Percentiles rank a stretch among this genome's conserved stretches.
Conservation (phyloP, 2,113 vertebrate species). For the Pterocles burchelli region DNA sequence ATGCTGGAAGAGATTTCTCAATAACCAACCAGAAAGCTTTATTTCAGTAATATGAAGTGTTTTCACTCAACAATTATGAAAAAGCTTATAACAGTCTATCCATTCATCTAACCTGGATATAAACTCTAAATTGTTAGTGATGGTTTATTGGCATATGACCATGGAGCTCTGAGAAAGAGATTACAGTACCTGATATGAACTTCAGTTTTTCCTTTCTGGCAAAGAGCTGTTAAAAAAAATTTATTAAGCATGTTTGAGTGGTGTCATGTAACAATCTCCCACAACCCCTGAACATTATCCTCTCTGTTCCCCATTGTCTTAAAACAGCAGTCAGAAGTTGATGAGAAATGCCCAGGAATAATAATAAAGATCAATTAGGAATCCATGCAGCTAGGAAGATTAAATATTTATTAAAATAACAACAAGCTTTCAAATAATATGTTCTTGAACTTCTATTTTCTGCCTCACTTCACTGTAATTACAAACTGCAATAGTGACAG, state of each 20-base stretch:
- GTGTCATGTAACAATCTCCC: background rate
- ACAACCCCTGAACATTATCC: conserved; percentile 47
- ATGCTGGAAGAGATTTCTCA: background rate
- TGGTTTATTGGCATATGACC: background rate
- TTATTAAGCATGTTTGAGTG: background rate
- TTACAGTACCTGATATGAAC: background rate
- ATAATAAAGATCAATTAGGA: conserved; percentile 79
- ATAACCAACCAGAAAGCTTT: background rate
- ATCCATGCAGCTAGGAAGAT: conserved; percentile 70
- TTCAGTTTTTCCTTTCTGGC: background rate
- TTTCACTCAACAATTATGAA: background rate
- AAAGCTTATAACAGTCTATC: background rate
- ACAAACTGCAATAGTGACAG: conserved; percentile 67
- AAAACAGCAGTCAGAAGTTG: conserved; percentile 69
- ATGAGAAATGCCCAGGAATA: conserved; percentile 73
- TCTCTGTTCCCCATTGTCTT: conserved; percentile 37
- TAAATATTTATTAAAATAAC: conserved; percentile 82
- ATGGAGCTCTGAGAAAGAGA: background rate
- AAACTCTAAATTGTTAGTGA: background rate
- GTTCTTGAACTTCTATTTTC: conserved; percentile 77
- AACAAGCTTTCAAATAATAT: conserved; percentile 75
- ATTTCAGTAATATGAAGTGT: background rate
- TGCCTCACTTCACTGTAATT: conserved; percentile 83
- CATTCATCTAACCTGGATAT: background rate
- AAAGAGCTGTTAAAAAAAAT: background rate